A percentile compares a stretch with the other conserved stretches of the same genome.
phyloP scores from a whole-genome alignment of 2,113 vertebrate genomes.

The Mastomys natalensis region DNA sequence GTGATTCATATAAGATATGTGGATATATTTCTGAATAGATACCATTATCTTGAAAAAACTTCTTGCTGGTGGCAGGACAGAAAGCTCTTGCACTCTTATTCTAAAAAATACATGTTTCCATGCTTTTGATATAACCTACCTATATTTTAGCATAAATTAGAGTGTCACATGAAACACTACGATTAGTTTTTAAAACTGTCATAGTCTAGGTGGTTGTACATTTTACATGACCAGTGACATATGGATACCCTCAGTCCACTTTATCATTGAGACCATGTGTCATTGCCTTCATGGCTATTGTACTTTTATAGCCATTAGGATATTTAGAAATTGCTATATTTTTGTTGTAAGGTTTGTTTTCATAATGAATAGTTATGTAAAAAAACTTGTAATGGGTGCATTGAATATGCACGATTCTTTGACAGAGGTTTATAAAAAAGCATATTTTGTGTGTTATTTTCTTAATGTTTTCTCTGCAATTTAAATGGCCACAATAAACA shows the following conservation, averaged over 20 bases:
- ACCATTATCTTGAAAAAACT: not conserved
- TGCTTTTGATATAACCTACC: not conserved
- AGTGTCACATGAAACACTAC: not conserved
- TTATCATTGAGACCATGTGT: fast-evolving
- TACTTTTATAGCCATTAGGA: not conserved
- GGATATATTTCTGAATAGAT: not conserved
- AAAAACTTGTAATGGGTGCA: not conserved
- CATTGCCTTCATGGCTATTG: not conserved
- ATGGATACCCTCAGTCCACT: not conserved
- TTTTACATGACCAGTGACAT: not conserved
- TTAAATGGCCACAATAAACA: not conserved
- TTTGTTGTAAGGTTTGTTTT: not conserved
- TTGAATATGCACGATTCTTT: not conserved
- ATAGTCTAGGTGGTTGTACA: not conserved
- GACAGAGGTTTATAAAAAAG: not conserved
- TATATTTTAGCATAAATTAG: not conserved
- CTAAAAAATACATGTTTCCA: not conserved
- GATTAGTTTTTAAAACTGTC: not conserved
- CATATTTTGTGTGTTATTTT: not conserved
- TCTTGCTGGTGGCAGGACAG: not conserved
- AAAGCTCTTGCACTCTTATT: not conserved
- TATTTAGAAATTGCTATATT: not conserved
- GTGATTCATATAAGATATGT: not conserved
- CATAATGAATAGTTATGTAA: not conserved
- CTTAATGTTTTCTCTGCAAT: not conserved